Evolutionary conservation across 1,140 invertebrate genomes (phyloP), one percentile per base, ranked within the genome.

Genomic region (Neocloeon triangulifer): DNA sequence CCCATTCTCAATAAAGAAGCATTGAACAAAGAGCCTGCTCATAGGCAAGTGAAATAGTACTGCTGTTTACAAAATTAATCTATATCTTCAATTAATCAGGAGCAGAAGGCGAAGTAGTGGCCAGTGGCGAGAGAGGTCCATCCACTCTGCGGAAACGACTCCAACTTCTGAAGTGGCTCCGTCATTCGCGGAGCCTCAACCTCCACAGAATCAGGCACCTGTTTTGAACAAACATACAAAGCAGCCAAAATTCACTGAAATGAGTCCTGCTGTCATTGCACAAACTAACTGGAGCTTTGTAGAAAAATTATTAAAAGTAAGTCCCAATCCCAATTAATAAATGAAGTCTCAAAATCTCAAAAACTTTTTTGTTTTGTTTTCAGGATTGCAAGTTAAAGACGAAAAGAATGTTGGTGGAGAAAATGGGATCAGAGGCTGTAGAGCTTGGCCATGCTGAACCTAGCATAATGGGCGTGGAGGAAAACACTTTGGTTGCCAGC

Each of bases 251-350:
- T 49, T 53, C 50, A 37, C 40, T 18, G 72, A 73, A 39, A 66
- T 70, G 39, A 77, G 73, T 37, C 73, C 75, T 4, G 75, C 80
- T 4, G 57, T 80, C n/a, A 79, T 89, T 41, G 86, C 85, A n/a
- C 86, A 95, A 53, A 85, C 85, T 10, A 96, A 98, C 56, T 92
- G 86, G 77, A 86, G 82, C 23, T 98, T 98, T 61, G 89, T 99
- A 13, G 86, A 97, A 48, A 88, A 91, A 46, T 61, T 98, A 38
- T 58, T 98, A 10, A 88, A 88, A 67, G 85, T 89, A 61, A 35
- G 41, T 26, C 27, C 15, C 30, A 8, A 8, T 40, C 14, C 14
- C 29, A 37, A 35, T 33, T 30, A 8, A 25, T 37, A 10, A 10
- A 35, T 28, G 29, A 28, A 27, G 27, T 35, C 32, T 35, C 14